These are phyloP conservation scores for Lucinisca nassula DNA, from an alignment of 2,888 invertebrate species.

Conservation along the genomic window DNA sequence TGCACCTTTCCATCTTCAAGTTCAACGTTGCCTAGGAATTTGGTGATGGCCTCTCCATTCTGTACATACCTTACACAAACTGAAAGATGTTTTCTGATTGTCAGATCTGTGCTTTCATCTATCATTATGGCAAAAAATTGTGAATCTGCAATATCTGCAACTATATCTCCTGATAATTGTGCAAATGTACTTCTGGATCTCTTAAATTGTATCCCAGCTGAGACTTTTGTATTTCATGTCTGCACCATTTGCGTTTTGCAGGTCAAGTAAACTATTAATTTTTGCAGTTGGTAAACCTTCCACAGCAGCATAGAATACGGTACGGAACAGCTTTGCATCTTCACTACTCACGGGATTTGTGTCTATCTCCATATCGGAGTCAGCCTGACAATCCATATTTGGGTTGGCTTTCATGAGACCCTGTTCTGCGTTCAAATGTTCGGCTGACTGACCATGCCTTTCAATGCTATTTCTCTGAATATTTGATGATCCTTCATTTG, in stretches of 20 bases:
- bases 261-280: constrained; percentile 48
- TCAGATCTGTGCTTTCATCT: constrained; percentile 60
- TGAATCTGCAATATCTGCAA: constrained; percentile 29
- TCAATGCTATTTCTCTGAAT: constrained; percentile 18
- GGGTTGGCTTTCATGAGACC: too few relatives aligned
- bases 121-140: constrained; percentile 41
- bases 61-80: constrained; percentile 56
- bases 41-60: constrained; percentile 38
- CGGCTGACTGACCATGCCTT: background rate
- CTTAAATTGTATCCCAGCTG: constrained; percentile 48
- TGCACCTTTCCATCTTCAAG: constrained; percentile 44
- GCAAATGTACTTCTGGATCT: constrained; percentile 40
- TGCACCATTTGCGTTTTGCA: constrained; percentile 47
- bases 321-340: constrained; percentile 32
- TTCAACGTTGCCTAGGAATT: constrained; percentile 42
- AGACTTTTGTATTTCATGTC: constrained; percentile 44
- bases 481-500: constrained; percentile 21
- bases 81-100: constrained; percentile 35
- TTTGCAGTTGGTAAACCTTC: constrained; percentile 44
- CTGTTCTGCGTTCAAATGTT: background rate
- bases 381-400: too few relatives aligned
- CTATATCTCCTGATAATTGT: constrained; percentile 1
- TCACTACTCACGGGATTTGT: background rate
- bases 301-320: constrained; percentile 41
- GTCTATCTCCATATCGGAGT: background rate